Evolutionary conservation across 2,888 invertebrate genomes (phyloP).

Genomic region (Latrodectus elegans): DNA sequence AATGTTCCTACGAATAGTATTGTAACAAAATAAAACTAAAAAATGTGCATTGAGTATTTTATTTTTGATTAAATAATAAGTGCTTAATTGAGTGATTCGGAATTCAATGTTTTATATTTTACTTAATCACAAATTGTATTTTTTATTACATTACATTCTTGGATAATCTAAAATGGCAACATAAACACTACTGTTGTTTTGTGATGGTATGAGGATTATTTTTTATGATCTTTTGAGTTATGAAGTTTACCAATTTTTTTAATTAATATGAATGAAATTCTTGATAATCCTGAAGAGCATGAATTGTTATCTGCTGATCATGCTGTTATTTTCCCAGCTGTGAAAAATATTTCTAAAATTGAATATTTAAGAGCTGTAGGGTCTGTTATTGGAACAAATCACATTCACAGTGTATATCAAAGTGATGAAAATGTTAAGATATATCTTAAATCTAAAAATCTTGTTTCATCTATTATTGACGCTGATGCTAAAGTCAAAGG

Average conservation of each 20-base stretch:
- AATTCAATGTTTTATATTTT: no score
- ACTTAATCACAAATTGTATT: no score
- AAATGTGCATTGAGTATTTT: no score
- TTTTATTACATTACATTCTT: background rate
- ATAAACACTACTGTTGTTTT: background rate
- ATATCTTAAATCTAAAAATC: slow-evolving; percentile 16
- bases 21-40: no score
- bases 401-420: slow-evolving; percentile 27
- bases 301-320: slow-evolving; percentile 6
- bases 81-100: no score
- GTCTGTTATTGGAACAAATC: slow-evolving; percentile 21
- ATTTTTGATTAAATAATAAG: no score
- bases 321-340: slow-evolving; percentile 14
- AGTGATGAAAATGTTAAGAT: slow-evolving; percentile 14
- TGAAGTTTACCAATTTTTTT: background rate
- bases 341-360: background rate
- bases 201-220: background rate
- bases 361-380: slow-evolving; percentile 19
- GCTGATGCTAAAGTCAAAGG: background rate
- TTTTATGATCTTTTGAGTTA: background rate
- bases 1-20: no score
- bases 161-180: background rate
- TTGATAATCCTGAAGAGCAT: background rate
- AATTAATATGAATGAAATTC: background rate
- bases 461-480: background rate